Evolutionary conservation across 1,140 invertebrate species (phyloP).

Genomic region (Cydia strobilella): DNA sequence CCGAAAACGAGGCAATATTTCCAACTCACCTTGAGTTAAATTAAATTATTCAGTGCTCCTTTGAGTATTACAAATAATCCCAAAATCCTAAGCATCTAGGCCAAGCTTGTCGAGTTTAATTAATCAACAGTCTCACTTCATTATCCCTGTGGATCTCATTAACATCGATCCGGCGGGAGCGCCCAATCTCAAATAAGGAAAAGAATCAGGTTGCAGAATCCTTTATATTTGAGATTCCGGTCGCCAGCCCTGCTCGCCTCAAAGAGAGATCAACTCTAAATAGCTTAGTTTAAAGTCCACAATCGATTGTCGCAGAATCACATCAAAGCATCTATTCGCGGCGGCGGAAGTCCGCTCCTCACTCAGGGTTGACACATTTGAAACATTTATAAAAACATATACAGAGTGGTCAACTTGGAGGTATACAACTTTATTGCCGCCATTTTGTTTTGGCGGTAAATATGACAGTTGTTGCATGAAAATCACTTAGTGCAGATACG

Average conservation of each 20-base stretch:
- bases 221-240: slow-evolving; percentile 11
- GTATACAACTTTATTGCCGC: too few relatives aligned
- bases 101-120: slow-evolving; percentile 8
- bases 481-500: too few relatives aligned
- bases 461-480: too few relatives aligned
- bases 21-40: slow-evolving; percentile 19
- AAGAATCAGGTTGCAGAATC: slow-evolving; percentile 12
- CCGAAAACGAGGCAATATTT: not conserved
- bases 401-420: too few relatives aligned
- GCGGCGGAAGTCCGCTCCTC: not conserved
- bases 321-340: slow-evolving; percentile 13
- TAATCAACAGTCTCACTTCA: slow-evolving; percentile 25
- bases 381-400: not conserved
- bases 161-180: slow-evolving; percentile 20
- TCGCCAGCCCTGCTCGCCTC: slow-evolving; percentile 1
- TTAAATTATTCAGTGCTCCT: slow-evolving; percentile 27
- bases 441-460: too few relatives aligned
- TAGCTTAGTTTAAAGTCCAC: slow-evolving; percentile 18
- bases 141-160: slow-evolving; percentile 28
- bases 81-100: slow-evolving; percentile 13
- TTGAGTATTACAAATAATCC: slow-evolving; percentile 24
- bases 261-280: not conserved
- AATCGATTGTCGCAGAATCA: not conserved
- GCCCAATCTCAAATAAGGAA: slow-evolving; percentile 23
- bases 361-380: not conserved